A percentile compares a stretch with the other conserved stretches of the same genome.
Conservation (phyloP, 2,113 vertebrate species). For the Paramormyrops kingsleyae region DNA sequence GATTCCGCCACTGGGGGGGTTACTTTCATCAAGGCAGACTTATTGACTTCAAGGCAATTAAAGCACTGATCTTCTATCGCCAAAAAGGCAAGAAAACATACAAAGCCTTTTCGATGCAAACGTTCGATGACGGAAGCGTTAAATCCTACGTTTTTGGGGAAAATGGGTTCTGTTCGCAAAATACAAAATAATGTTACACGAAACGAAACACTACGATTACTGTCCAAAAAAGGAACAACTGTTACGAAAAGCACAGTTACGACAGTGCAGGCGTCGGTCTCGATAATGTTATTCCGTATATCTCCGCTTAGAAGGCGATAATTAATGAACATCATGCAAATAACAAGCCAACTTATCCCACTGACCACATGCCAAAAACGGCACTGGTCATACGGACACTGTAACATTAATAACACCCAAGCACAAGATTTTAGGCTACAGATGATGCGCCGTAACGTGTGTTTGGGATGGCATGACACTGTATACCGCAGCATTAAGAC, state of each 20-base stretch:
- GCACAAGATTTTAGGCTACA: neutral
- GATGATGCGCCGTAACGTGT: neutral
- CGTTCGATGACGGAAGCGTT: neutral
- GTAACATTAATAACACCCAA: neutral
- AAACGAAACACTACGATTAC: neutral
- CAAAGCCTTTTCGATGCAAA: neutral
- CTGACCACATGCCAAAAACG: neutral
- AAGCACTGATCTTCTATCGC: neutral
- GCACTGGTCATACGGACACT: neutral
- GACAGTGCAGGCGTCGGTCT: neutral
- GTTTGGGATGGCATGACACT: neutral
- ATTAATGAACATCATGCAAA: neutral
- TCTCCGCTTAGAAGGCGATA: neutral
- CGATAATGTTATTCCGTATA: neutral
- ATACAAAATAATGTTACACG: neutral
- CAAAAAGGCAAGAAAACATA: neutral
- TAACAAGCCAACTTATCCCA: neutral
- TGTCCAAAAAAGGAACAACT: neutral
- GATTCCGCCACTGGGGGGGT: neutral
- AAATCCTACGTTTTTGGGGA: neutral
- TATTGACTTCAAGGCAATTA: neutral
- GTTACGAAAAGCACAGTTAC: neutral
- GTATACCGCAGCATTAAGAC: neutral
- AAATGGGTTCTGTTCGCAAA: neutral
- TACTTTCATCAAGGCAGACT: neutral